Conservation (phyloP, 1,140 invertebrate species). For the Pogonomyrmex californicus region DNA sequence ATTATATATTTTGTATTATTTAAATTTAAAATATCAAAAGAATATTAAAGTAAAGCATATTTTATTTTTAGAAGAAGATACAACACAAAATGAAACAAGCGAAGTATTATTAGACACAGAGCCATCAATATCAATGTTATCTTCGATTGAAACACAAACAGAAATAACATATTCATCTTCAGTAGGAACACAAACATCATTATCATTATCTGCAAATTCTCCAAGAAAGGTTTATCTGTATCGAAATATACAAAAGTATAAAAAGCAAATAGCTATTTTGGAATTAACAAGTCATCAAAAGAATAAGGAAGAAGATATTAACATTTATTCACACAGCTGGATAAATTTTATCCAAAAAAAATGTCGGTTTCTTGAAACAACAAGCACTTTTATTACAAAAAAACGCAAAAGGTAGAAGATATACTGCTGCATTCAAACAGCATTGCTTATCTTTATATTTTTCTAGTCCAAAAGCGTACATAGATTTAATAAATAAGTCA, state of each 20-base stretch:
- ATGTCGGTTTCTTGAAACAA: slow-evolving; percentile 2
- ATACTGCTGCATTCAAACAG: neutral
- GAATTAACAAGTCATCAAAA: slow-evolving; percentile 12
- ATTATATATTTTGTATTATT: too few relatives aligned
- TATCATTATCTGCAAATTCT: neutral
- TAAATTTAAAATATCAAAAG: too few relatives aligned
- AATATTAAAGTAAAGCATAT: too few relatives aligned
- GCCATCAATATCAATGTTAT: too few relatives aligned
- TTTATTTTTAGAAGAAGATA: too few relatives aligned
- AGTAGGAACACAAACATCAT: neutral
- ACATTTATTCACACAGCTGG: neutral
- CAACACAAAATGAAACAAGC: too few relatives aligned
- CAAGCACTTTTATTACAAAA: slow-evolving; percentile 6
- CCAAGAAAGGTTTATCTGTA: neutral
- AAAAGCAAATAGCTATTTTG: slow-evolving; percentile 12
- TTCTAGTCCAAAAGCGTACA: neutral
- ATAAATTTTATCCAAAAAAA: slow-evolving; percentile 29
- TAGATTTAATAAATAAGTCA: neutral
- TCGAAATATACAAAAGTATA: slow-evolving; percentile 10
- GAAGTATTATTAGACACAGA: too few relatives aligned
- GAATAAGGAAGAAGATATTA: slow-evolving; percentile 22
- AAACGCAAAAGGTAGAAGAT: slow-evolving; percentile 27
- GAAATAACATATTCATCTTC: too few relatives aligned
- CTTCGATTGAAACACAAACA: too few relatives aligned
- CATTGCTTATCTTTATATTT: slow-evolving; percentile 14